Evolutionary conservation across 2,113 vertebrate genomes (phyloP), one percentile per base, ranked within the genome.

Genomic region (Gobio gobio): DNA sequence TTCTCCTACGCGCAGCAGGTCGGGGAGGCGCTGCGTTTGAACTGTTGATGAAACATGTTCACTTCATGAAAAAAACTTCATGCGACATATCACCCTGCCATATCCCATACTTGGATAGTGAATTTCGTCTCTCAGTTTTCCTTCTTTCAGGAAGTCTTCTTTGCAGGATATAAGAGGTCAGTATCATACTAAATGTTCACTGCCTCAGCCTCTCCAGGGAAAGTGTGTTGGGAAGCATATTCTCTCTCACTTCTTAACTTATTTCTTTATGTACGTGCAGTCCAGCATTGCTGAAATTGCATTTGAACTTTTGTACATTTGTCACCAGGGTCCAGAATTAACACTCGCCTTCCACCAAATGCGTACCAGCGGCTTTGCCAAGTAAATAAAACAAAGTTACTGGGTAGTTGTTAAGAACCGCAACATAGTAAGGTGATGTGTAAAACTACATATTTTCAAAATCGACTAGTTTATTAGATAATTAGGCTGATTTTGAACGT

Each of bases 191-290:
- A 66, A 68, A 54, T 58, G 81, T 58, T 72, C 22, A 83, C 81
- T 70, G 81, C 49, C 80, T 83, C 81, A 40, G 20, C 56, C 81
- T 82, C 63, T 82, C 79, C 81, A 83, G 81, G 81, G 81, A 83
- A 83, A 83, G 81, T 83, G 81, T 83, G 81, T 56, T 36, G 81
- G 81, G 81, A 83, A 83, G 64, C 49, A 29, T n/a, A 70, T 83
- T 83, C 81, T 83, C 81, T 72, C 81, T 83, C 81, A 83, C 81
- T 83, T 83, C 20, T 83, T 83, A 83, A 81, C 79, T 81, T 81
- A 81, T 81, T 81, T 73, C 81, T 54, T 83, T 83, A n/a, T 83
- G 45, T 82, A 10, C 3, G 47, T 83, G 81, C 64, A 56, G 47
- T n/a, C 29, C 51, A n/a, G 49, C 66, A 16, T 56, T 56, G 81